Evolutionary conservation across 2,113 vertebrate genomes (phyloP), one percentile per base, ranked within the genome.

Genomic region (Crotalus tigris): DNA sequence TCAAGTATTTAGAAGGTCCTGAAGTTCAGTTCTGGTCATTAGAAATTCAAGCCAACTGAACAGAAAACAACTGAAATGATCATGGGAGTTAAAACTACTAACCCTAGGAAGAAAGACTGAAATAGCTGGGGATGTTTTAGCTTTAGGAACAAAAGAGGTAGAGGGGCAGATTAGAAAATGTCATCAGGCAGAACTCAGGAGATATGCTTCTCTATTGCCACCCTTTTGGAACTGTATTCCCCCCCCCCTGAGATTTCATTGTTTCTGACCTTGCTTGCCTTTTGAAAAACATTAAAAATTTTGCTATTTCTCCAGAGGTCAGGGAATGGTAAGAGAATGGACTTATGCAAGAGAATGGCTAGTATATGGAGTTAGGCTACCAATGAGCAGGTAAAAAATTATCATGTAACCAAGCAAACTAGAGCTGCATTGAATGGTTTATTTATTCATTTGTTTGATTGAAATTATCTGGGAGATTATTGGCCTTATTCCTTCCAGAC

Each of bases 291-390:
- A 81, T 39, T 81, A 21, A 39, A 39, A 3, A 1, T 21, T 8
- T 75, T 75, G 15, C n/a, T 81, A 2, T 39, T 81, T 81, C 33
- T 5, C n/a, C 64, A 17, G 15, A 29, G 69, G 15, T 39, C n/a
- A 39, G 69, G 15, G 69, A 81, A 81, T 81, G 15, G 33, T 81
- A 39, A 21, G 69, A 81, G 15, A 17, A 19, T 81, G 69, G 33
- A 19, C 2, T 19, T 81, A 8, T 69, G 93, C 5, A 54, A 44
- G 6, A 61, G 75, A 94, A 46, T 89, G 95, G 87, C 88, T 23
- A 8, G 46, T 0, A 0, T 26, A 92, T 93, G 95, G 92, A 93
- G 58, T 95, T 97, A 94, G 91, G 94, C 96, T 94, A 95, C 93
- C 59, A 88, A 19, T 23, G 88, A 11, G 29, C 61, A 39, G 89